Evolutionary conservation across 2,888 invertebrate species (phyloP).

Genomic region (Lepidocyrtinus sp.): DNA sequence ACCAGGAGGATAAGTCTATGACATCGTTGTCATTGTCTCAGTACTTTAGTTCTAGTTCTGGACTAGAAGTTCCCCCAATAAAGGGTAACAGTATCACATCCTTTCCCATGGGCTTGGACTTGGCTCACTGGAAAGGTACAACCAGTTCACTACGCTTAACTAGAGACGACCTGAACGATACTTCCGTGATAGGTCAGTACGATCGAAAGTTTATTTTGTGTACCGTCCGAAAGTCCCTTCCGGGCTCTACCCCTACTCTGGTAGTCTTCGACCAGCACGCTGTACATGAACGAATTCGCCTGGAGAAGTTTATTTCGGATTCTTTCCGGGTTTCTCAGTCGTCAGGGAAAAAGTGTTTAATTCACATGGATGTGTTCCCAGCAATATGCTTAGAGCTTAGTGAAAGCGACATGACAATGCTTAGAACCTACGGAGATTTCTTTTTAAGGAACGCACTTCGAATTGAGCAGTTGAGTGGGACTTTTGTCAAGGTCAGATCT

Average conservation of each 20-base stretch:
- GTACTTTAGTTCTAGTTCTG: too few relatives aligned
- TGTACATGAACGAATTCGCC: constrained; percentile 85
- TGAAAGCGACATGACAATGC: too few relatives aligned
- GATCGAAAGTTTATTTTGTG: constrained; percentile 82
- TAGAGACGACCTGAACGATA: constrained; percentile 57
- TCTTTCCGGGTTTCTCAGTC: too few relatives aligned
- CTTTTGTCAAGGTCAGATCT: constrained; percentile 74
- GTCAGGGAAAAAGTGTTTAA: too few relatives aligned
- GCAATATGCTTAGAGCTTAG: too few relatives aligned
- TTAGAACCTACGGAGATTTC: constrained; percentile 75
- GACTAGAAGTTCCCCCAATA: too few relatives aligned
- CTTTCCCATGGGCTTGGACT: constrained; percentile 18
- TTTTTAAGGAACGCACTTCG: constrained; percentile 78
- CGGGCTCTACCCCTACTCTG: constrained; percentile 73
- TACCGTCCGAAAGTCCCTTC: constrained; percentile 70
- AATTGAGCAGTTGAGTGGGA: constrained; percentile 73
- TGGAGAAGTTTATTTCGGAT: constrained; percentile 81
- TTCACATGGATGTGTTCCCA: too few relatives aligned
- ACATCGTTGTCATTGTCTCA: too few relatives aligned
- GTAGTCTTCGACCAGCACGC: constrained; percentile 91
- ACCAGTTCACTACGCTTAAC: constrained; percentile 44
- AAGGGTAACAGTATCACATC: background rate
- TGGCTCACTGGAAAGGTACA: constrained; percentile 33
- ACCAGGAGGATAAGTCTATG: background rate
- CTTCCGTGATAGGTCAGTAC: constrained; percentile 81